phyloP scores from a whole-genome alignment of 2,888 invertebrate genomes.

The Electrophaes corylata region DNA sequence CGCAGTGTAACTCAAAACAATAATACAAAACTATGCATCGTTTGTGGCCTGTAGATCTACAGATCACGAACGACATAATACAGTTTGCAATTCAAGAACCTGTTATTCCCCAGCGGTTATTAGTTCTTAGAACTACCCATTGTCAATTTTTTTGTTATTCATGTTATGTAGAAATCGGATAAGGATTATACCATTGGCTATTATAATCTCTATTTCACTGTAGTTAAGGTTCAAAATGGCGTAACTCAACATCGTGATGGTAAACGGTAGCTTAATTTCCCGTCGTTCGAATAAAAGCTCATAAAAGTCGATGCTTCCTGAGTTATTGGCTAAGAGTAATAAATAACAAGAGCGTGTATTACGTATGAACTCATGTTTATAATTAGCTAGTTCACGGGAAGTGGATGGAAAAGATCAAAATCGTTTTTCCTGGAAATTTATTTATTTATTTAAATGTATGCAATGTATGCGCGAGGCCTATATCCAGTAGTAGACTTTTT shows the following conservation, averaged over 20 bases:
- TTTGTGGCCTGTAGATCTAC: no score
- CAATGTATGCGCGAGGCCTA: no score
- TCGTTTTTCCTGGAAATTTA: no score
- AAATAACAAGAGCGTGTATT: background rate
- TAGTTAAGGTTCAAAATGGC: background rate
- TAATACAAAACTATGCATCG: no score
- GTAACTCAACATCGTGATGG: slow-evolving; percentile 1
- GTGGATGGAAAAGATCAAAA: no score
- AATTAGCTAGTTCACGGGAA: background rate
- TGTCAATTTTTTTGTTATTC: no score
- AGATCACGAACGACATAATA: no score
- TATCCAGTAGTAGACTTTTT: no score
- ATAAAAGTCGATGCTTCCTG: slow-evolving; percentile 36
- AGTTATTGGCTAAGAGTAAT: slow-evolving; percentile 32
- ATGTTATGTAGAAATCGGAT: background rate
- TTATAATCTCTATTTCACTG: background rate
- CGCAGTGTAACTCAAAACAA: no score
- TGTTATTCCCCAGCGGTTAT: background rate
- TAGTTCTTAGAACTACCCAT: no score
- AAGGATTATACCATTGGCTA: background rate
- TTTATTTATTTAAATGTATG: no score
- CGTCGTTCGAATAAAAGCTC: slow-evolving; percentile 35
- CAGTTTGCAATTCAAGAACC: no score
- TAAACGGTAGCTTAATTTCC: slow-evolving; percentile 32
- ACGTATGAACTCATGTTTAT: background rate